A percentile compares a stretch with the other conserved stretches of the same genome.
phyloP scores from a whole-genome alignment of 2,797 vertebrate species.

The Myotis daubentonii region DNA sequence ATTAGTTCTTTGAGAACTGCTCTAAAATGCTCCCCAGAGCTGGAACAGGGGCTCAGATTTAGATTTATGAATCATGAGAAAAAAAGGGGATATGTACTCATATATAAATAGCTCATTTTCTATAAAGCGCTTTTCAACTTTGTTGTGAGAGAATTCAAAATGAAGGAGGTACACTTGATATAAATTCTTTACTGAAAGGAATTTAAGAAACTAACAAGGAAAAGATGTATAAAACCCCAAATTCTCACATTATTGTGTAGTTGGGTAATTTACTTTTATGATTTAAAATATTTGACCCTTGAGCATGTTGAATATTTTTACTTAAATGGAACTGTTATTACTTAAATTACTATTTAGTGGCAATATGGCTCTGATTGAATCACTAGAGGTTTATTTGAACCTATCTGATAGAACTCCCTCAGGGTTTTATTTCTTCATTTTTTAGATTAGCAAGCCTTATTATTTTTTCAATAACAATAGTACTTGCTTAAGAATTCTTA shows the following conservation, averaged over 20 bases:
- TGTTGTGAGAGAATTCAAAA: conserved; percentile 37
- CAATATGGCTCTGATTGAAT: conserved; percentile 46
- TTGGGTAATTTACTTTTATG: conserved; percentile 50
- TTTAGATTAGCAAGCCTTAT: neutral
- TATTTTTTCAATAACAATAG: conserved; percentile 32
- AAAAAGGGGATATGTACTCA: neutral
- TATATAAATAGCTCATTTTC: neutral
- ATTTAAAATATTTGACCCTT: conserved; percentile 59
- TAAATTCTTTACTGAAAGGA: conserved; percentile 39
- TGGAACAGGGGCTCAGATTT: conserved; percentile 24
- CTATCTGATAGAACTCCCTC: neutral
- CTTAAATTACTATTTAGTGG: conserved; percentile 63
- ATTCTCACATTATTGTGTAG: conserved; percentile 46
- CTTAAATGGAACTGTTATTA: conserved; percentile 37
- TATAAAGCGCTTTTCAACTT: neutral
- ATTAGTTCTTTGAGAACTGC: conserved; percentile 16
- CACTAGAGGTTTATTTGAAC: conserved; percentile 43
- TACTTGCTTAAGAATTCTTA: conserved; percentile 50
- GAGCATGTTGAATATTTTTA: conserved; percentile 61
- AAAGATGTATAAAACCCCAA: conserved; percentile 5
- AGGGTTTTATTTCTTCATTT: conserved; percentile 42
- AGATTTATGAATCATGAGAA: conserved; percentile 17
- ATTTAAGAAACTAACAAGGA: conserved; percentile 18
- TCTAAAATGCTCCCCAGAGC: neutral
- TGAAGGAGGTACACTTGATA: neutral